Conservation (phyloP, 2,888 invertebrate species). For the Lissonota sp. region DNA sequence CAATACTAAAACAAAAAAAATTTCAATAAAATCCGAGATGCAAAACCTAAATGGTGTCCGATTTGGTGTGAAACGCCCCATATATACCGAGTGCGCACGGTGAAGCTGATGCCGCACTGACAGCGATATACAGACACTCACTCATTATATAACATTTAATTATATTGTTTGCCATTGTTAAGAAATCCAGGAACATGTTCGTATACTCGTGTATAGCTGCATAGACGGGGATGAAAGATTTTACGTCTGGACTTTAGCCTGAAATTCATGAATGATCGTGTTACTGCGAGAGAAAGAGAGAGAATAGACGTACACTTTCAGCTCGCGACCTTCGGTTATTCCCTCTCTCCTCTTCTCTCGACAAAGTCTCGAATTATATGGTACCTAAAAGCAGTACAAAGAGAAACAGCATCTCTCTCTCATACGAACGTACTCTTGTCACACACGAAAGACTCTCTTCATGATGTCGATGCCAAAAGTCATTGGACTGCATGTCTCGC, state of each 20-base stretch:
- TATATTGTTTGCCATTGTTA: no score
- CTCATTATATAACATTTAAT: no score
- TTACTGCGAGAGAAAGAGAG: conserved; percentile 35
- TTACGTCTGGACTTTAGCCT: not conserved
- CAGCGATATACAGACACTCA: no score
- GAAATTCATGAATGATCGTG: conserved; percentile 52
- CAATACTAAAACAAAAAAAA: conserved; percentile 45
- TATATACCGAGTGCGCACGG: no score
- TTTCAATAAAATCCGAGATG: conserved; percentile 9
- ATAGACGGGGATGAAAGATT: not conserved
- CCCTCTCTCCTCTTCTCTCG: conserved; percentile 12
- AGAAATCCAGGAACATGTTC: no score
- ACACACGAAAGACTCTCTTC: conserved; percentile 12
- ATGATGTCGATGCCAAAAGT: conserved; percentile 40
- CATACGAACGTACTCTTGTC: conserved; percentile 16
- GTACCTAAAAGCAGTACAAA: conserved; percentile 21
- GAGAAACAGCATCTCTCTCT: conserved; percentile 45
- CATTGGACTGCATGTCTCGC: conserved; percentile 37
- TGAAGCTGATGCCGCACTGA: no score
- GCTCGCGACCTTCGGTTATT: conserved; percentile 28
- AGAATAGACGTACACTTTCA: conserved; percentile 7
- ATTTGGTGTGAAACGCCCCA: no score
- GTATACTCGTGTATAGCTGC: not conserved
- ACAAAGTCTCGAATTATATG: conserved; percentile 17
- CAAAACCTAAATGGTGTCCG: no score